phyloP scores from a whole-genome alignment of 2,888 invertebrate species.

The Calliphora vomitoria region DNA sequence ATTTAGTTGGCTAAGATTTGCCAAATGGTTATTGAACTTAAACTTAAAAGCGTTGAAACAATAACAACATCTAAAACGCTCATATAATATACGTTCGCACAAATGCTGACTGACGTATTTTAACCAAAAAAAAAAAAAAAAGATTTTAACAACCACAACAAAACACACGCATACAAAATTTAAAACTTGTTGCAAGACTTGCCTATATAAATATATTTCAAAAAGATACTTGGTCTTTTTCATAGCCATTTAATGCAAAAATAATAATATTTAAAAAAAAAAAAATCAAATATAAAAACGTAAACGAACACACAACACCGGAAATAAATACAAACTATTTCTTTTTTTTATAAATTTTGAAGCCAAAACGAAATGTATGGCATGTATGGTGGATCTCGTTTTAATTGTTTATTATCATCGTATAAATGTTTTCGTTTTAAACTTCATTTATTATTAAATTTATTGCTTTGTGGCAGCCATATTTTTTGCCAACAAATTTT shows the following conservation, averaged over 20 bases:
- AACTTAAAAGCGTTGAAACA: constrained; percentile 58
- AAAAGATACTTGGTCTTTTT: constrained; percentile 25
- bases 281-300: background rate
- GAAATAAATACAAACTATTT: constrained; percentile 28
- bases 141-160: background rate
- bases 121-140: constrained; percentile 6
- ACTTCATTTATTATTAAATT: background rate
- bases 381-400: constrained; percentile 35
- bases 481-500: background rate
- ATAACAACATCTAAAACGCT: constrained; percentile 20
- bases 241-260: constrained; percentile 49
- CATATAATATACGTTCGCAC: constrained; percentile 17
- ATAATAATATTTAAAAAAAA: constrained; percentile 8
- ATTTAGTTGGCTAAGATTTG: constrained; percentile 49
- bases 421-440: background rate
- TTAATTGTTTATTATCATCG: constrained; percentile 47
- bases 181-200: constrained; percentile 56
- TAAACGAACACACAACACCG: constrained; percentile 36
- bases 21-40: constrained; percentile 73
- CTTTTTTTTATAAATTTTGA: background rate
- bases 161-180: constrained; percentile 22
- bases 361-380: constrained; percentile 4
- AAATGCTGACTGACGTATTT: constrained; percentile 25
- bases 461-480: background rate
- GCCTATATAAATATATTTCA: constrained; percentile 23